phyloP scores from a whole-genome alignment of 2,888 invertebrate species.

The Sminthurides aquaticus region DNA sequence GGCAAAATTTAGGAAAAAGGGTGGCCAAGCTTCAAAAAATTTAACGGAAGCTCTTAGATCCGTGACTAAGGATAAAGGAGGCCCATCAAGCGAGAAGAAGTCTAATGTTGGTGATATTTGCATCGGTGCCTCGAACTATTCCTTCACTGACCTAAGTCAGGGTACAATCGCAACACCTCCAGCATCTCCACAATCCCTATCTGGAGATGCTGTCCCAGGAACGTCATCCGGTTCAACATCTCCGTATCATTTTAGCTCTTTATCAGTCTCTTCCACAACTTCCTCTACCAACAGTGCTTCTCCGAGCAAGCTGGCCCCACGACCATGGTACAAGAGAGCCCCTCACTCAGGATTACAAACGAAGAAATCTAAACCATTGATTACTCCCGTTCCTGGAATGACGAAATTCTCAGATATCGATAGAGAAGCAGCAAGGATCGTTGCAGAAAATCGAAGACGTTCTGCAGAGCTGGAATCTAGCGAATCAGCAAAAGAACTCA shows the following conservation, averaged over 20 bases:
- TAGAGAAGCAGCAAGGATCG: slow-evolving; percentile 67
- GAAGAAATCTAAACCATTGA: slow-evolving; percentile 27
- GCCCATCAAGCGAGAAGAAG: neutral
- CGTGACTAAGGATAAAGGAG: neutral
- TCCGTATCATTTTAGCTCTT: neutral
- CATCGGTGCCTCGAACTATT: neutral
- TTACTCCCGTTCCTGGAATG: slow-evolving; percentile 26
- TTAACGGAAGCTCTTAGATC: neutral
- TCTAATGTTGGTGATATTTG: slow-evolving; percentile 1
- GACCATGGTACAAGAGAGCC: slow-evolving; percentile 60
- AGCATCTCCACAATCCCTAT: neutral
- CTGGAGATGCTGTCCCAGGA: neutral
- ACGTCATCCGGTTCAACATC: neutral
- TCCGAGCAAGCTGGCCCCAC: slow-evolving; percentile 49
- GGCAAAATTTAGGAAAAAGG: neutral
- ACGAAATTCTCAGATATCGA: slow-evolving; percentile 60
- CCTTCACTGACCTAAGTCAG: neutral
- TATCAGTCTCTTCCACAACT: neutral
- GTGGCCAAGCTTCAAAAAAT: neutral
- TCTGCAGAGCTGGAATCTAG: slow-evolving; percentile 34
- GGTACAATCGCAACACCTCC: neutral
- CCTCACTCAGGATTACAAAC: slow-evolving; percentile 29
- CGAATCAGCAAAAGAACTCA: slow-evolving; percentile 46
- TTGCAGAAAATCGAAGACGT: slow-evolving; percentile 46
- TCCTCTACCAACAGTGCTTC: neutral